Evolutionary conservation across 1,140 invertebrate genomes (phyloP), one percentile per base, ranked within the genome.

Genomic region (Nebria ingens): DNA sequence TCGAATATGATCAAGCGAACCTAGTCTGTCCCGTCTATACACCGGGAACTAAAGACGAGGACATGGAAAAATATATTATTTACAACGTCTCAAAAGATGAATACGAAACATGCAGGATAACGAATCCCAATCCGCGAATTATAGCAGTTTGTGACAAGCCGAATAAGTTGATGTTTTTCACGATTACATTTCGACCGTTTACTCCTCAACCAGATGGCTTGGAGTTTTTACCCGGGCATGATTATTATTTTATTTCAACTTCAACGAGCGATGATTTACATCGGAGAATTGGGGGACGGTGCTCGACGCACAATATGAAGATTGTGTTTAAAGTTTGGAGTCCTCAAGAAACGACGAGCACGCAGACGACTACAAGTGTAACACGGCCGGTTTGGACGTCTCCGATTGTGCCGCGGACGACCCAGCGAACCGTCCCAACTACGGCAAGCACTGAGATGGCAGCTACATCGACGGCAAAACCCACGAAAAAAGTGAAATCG

Each of bases 41-140:
- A 34, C 86, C 89, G 20, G 89, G 86, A 22, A 90, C 89, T 19
- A 85, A 83, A 65, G 88, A 92, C 64, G 89, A 93, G 65, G 84
- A 87, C 1, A 70, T 68, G 66, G 91, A 96, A 71, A 93, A 92
- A 71, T 95, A 95, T 74, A 95, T 96, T 66, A 94, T 95, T 68
- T 95, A 95, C 73, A 95, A 96, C 74, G 92, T 95, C 63, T 93
- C 90, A 58, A 94, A 94, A 76, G 91, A 94, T 69, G 92, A 95
- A 69, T 95, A 95, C 67, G 91, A 95, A 73, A 92, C 90, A 61
- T 96, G 93, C 77, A 82, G 91, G 64, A 94, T 96, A 79, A 94
- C 90, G 49, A 93, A 93, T 78, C 87, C 89, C 17, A 91, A 87
- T 77, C 89, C 92, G 25, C 79, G 90, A 59, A 89, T 93, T 65